A percentile compares a stretch with the other conserved stretches of the same genome.
Evolutionary conservation across 2,113 vertebrate genomes (phyloP).

Genomic region (Baryphthengus martii): DNA sequence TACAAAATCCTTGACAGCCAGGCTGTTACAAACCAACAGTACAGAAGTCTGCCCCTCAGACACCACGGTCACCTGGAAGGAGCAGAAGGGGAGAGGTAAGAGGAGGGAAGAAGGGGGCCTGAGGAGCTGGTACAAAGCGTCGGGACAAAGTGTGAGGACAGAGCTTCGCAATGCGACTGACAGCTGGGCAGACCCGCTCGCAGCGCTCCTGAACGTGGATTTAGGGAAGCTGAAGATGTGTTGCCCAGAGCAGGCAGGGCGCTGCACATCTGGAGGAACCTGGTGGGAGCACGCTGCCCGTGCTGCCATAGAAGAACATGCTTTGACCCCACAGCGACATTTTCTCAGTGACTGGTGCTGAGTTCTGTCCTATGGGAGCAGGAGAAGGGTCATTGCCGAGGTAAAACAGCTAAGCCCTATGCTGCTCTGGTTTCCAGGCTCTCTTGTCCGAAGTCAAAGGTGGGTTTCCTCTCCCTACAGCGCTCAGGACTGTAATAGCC

Average conservation of each 20-base stretch:
- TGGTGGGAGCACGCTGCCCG: neutral
- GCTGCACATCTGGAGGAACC: neutral
- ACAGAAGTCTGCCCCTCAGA: neutral
- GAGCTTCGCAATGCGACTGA: fast-evolving
- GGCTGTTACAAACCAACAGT: neutral
- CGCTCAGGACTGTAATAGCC: neutral
- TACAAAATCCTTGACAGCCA: neutral
- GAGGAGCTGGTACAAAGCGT: neutral
- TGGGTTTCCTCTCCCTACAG: neutral
- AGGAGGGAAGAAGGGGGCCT: neutral
- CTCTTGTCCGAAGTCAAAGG: neutral
- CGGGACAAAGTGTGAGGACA: neutral
- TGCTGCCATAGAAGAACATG: too few species aligned
- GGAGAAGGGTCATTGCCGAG: fast-evolving
- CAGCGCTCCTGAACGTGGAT: neutral
- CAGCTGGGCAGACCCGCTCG: neutral
- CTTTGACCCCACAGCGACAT: too few species aligned
- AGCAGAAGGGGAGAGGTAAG: neutral
- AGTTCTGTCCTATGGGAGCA: fast-evolving
- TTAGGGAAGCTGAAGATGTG: neutral
- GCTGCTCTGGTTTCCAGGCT: neutral
- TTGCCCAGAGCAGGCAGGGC: neutral
- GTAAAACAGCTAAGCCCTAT: neutral
- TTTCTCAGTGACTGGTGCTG: neutral
- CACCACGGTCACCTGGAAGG: neutral